phyloP scores from a whole-genome alignment of 2,113 vertebrate species.

The Paramormyrops kingsleyae region DNA sequence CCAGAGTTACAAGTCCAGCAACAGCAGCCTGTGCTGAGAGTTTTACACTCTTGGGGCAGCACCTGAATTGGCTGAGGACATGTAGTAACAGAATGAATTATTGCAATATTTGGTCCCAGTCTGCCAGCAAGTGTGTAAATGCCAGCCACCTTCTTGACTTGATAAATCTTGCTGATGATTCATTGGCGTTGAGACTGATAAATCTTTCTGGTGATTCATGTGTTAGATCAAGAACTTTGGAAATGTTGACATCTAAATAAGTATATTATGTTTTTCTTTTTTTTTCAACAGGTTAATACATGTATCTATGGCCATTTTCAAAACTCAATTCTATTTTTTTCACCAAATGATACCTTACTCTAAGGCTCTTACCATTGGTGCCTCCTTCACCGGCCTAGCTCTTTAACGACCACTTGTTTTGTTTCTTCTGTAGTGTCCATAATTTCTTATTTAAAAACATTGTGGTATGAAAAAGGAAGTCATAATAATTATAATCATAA shows the following conservation, averaged over 20 bases:
- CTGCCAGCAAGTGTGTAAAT: not conserved
- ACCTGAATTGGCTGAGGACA: not conserved
- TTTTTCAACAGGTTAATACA: not conserved
- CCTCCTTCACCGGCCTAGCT: not conserved
- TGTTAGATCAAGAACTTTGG: not conserved
- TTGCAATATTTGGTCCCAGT: not conserved
- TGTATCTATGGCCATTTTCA: not conserved
- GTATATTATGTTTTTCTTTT: not conserved
- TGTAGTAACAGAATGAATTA: not conserved
- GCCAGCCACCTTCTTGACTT: not conserved
- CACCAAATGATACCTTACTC: not conserved
- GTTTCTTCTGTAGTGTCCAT: not conserved
- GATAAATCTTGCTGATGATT: not conserved
- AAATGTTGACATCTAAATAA: not conserved
- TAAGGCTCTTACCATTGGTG: not conserved
- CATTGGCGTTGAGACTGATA: not conserved
- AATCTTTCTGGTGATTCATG: not conserved
- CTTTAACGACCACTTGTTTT: not conserved
- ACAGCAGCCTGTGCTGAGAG: not conserved
- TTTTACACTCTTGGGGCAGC: not conserved
- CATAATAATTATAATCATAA: not conserved
- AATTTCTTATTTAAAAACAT: not conserved
- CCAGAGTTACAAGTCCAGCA: not conserved
- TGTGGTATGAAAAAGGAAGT: not conserved
- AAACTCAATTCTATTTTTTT: not conserved